Base-by-base conservation (phyloP, 2,888 invertebrate species). In the Idaea dimidiata region DNA sequence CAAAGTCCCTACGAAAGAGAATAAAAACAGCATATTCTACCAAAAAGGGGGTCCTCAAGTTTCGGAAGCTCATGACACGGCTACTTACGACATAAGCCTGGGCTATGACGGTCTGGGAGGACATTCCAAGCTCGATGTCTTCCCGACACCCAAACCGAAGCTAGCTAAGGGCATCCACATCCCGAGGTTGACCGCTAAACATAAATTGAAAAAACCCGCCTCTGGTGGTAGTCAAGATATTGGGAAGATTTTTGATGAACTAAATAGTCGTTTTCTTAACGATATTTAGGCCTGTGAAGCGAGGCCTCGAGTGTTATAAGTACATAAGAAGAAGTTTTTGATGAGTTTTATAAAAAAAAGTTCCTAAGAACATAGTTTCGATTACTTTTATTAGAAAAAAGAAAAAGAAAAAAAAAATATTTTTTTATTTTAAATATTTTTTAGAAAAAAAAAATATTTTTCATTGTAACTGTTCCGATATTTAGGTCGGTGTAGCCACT, bases 61-160 rank as follows among this genome's bases (percentile, higher is more conserved):
- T 7, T 16, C n/a, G 6, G 17, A 54, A 74, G 75, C 1, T 31
- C 56, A 65, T 3, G 71, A 72, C 1, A 32, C 64, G 7, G 62
- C 66, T 0, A 67, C 69, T 2, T 63, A 79, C n/a, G 80, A 88
- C 59, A 75, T 84, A 0, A 82, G 86, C 24, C 24, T 24, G 24
- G 24, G 24, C 0, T 94, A 93, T 60, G 90, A 94, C 67, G 94
- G 94, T 0, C 73, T 94, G 8, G 94, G 94, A 0, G 94, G 94
- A 0, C 93, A 93, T 70, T 93, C 93, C 0, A 94, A 91, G 74
- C 76, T 87, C 5, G 93, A 94, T 57, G 75, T 75, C 0, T 94
- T 93, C 71, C 94, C 94, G 0, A 79, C 76, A 1, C 84, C 87
- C 0, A 77, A 67, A 5, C 70, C 77, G 0, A 16, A 55, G 16